Conservation (phyloP, 2,797 vertebrate species). For the Thaleichthys pacificus region DNA sequence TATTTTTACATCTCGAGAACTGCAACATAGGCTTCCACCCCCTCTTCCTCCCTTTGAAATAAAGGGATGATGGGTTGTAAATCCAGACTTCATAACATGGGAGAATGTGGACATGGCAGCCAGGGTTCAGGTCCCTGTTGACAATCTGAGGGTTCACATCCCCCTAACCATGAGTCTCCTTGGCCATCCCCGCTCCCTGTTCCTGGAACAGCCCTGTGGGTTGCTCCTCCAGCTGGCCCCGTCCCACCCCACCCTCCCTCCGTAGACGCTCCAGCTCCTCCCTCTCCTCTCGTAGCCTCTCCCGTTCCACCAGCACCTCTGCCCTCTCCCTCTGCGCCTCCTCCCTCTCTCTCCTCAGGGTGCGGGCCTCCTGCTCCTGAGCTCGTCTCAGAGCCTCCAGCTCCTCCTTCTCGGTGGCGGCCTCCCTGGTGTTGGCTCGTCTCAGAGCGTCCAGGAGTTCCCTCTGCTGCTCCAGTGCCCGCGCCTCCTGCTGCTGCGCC, state of each 20-base stretch:
- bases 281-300: slow-evolving; percentile 57
- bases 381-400: slow-evolving; percentile 64
- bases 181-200: slow-evolving; percentile 38
- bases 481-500: slow-evolving; percentile 70
- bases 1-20: slow-evolving; percentile 16
- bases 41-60: neutral
- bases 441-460: slow-evolving; percentile 67
- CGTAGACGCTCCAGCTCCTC: slow-evolving; percentile 40
- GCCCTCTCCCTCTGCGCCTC: slow-evolving; percentile 56
- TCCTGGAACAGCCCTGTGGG: slow-evolving; percentile 15
- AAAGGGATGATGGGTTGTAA: slow-evolving; percentile 10
- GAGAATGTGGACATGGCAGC: neutral
- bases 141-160: slow-evolving; percentile 39
- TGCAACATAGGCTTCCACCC: too few species aligned
- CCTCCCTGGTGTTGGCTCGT: slow-evolving; percentile 57
- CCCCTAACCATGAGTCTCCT: slow-evolving; percentile 38
- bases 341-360: slow-evolving; percentile 60
- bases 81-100: slow-evolving; percentile 22
- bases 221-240: slow-evolving; percentile 17
- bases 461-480: slow-evolving; percentile 70
- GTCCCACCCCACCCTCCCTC: slow-evolving; percentile 28
- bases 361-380: slow-evolving; percentile 67
- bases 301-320: slow-evolving; percentile 57
- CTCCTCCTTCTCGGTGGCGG: slow-evolving; percentile 60
- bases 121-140: neutral